Base-by-base conservation (phyloP, 2,113 vertebrate species). In the Lamprologus sp. region DNA sequence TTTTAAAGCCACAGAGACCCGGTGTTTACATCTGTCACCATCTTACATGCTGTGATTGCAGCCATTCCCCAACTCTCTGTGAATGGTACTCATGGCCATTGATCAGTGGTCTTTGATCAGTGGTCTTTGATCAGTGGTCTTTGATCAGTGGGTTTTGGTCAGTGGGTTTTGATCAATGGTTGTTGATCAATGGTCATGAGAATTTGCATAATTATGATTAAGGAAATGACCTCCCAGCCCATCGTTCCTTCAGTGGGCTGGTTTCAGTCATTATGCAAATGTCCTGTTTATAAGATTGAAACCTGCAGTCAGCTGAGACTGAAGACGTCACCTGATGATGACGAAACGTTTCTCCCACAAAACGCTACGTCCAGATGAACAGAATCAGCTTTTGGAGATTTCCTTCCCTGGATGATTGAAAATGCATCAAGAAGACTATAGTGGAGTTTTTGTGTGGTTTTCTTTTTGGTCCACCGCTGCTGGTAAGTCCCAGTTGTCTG, bases 221-320 rank as follows among this genome's bases (percentile, higher is more conserved):
- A 28, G 1, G 33, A 51, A 19, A 4, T 26, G 26, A 26, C 19
- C 49, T n/a, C 49, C 1, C 49, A 53, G 19, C 19, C 49, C 49
- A 10, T 53, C 5, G 19, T 10, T 10, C 19, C 19, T 2, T 10
- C 49, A 53, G 19, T n/a, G 49, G 19, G 49, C 19, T 53, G 49
- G 2, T n/a, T 53, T 53, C 49, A 53, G 49, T 53, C 9, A 53
- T 53, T 53, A 6, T 53, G 19, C 49, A n/a, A 4, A 53, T 53
- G 0, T n/a, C 0, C 51, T 53, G 51, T 53, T 21, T 6, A 6
- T 53, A 53, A 21, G 19, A 0, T 21, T 53, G 9, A 21, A 53
- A 11, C 1, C 9, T 6, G 51, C 51, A 11, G 51, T 53, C 19
- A 45, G 42, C 42, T 45, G 42, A 45, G 42, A 45, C 6, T 45